phyloP scores from a whole-genome alignment of 2,888 invertebrate genomes.

The Sarcophaga subvicina region DNA sequence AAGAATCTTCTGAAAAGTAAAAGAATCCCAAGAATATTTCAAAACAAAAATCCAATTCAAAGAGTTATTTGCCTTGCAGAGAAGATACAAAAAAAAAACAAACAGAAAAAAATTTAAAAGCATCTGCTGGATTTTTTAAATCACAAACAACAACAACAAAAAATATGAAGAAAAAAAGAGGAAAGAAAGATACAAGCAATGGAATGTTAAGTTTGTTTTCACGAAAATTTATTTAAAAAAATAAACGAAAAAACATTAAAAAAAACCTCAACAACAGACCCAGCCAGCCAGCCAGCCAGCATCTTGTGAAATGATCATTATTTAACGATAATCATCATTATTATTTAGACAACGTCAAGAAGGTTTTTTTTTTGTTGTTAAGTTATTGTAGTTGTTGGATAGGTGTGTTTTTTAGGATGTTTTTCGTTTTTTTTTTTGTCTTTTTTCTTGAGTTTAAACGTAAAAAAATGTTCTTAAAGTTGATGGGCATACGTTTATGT shows the following conservation, averaged over 20 bases:
- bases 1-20: neutral
- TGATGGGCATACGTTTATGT: neutral
- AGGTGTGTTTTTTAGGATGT: neutral
- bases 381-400: no score
- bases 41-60: constrained; percentile 6
- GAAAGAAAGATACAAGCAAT: constrained; percentile 37
- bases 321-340: constrained; percentile 49
- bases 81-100: neutral
- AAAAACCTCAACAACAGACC: no score
- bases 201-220: constrained; percentile 64
- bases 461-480: neutral
- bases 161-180: neutral
- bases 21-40: constrained; percentile 47
- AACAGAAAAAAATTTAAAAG: constrained; percentile 48
- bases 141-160: neutral
- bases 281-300: neutral
- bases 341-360: constrained; percentile 22
- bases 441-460: neutral
- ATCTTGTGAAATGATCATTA: constrained; percentile 31
- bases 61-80: neutral
- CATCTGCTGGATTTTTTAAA: constrained; percentile 57
- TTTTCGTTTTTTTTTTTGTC: neutral
- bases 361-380: neutral
- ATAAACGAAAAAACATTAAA: neutral
- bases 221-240: constrained; percentile 20